A percentile compares a stretch with the other conserved stretches of the same genome.
These are phyloP conservation scores for Drosophila murphyi DNA, from an alignment of 1,140 invertebrate genomes.

Conservation along the genomic window DNA sequence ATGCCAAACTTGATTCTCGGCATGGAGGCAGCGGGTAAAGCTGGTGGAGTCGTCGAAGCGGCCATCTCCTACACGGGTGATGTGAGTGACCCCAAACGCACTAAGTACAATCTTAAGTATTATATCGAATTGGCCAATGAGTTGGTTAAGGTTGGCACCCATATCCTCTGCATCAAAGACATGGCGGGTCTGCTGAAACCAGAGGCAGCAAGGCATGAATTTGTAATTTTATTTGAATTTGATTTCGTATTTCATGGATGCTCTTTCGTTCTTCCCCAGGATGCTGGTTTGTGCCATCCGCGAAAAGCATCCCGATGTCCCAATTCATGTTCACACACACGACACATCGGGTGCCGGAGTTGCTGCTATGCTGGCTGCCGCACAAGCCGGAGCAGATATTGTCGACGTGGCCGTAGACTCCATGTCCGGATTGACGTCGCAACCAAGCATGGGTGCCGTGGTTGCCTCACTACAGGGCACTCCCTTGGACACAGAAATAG, in stretches of 20 bases:
- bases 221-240: background rate
- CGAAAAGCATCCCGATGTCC: conserved; percentile 96
- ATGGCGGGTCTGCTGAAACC: conserved; percentile 99
- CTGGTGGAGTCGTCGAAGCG: conserved; percentile 97
- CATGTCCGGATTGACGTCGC: conserved; percentile 99
- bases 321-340: conserved; percentile 99
- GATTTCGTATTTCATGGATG: background rate
- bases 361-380: conserved; percentile 97
- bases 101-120: conserved; percentile 98
- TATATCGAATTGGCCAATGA: conserved; percentile 97
- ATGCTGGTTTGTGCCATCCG: conserved; percentile 95
- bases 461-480: conserved; percentile 91
- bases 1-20: conserved; percentile 98
- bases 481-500: conserved; percentile 88
- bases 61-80: conserved; percentile 99
- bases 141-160: conserved; percentile 97
- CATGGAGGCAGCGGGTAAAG: conserved; percentile 99
- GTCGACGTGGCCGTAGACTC: conserved; percentile 99
- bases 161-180: conserved; percentile 98
- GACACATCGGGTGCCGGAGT: conserved; percentile 98
- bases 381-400: conserved; percentile 97
- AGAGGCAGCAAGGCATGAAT: conserved; percentile 90
- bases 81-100: conserved; percentile 95
- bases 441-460: conserved; percentile 99
- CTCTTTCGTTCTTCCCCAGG: conserved; percentile 73